phyloP scores from a whole-genome alignment of 2,797 vertebrate species.

The Malacoraja senta region DNA sequence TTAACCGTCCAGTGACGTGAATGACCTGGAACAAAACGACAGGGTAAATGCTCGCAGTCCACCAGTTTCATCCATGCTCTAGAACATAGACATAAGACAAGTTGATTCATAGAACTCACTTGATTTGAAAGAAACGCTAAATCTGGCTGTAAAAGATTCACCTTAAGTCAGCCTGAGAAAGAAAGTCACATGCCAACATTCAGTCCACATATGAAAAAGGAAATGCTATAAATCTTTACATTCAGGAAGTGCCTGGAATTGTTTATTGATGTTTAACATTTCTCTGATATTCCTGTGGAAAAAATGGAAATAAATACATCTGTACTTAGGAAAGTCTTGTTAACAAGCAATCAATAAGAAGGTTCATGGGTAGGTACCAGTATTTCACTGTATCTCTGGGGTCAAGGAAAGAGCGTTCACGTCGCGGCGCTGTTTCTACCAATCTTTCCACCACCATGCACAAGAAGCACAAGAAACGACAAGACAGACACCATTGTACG shows the following conservation, averaged over 20 bases:
- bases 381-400: no score
- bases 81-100: not conserved
- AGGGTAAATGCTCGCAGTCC: not conserved
- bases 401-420: no score
- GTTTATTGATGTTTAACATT: not conserved
- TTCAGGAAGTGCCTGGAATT: not conserved
- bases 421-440: no score
- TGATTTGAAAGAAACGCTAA: not conserved
- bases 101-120: not conserved
- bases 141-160: not conserved
- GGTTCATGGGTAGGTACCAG: not conserved
- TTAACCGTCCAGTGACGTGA: slow-evolving; percentile 87
- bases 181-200: not conserved
- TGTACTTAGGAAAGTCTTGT: not conserved
- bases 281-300: not conserved
- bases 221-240: not conserved
- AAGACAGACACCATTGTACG: no score
- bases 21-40: slow-evolving; percentile 75
- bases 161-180: not conserved
- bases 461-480: no score
- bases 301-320: slow-evolving; percentile 4
- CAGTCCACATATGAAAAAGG: not conserved
- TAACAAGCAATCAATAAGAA: not conserved
- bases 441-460: no score
- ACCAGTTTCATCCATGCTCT: not conserved